Evolutionary conservation across 2,797 vertebrate species (phyloP), one percentile per base, ranked within the genome.

Genomic region (Nannoperca australis): DNA sequence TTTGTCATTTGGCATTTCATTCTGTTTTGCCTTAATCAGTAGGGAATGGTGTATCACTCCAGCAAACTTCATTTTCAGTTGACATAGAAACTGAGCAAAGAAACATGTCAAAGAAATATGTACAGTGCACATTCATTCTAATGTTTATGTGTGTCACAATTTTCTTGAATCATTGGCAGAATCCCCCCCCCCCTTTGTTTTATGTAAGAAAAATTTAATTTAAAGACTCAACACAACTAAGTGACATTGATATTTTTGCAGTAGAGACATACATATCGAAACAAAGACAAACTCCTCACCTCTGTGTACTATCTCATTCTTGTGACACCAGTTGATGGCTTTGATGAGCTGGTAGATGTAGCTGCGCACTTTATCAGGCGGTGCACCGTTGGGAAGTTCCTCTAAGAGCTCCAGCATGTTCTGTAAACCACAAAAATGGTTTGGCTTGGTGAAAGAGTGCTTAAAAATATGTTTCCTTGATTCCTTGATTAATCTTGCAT

Each of bases 271-370:
- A 12, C n/a, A 59, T 4, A 24, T 2, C 17, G 17, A 49, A 22
- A 27, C 10, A 47, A 58, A 71, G 30, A 44, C 2, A 24, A 13
- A 8, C 3, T 12, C 82, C 94, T 96, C 85, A 98, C 98, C 98
- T 96, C 98, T 95, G 86, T 99, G 98, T 59, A 99, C 98, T 44
- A 99, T 99, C 85, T 99, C 97, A 70, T 99, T 99, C 91, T 97
- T 99, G 94, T 99, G 98, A 94, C 98, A 99, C 98, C 98, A 99
- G 91, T 99, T 97, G 95, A 99, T 99, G 83, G 98, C 98, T 95
- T 98, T 99, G 91, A 99, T 99, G 88, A 99, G 95, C 90, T 99
- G 98, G 91, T 97, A 99, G 90, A 98, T 99, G 88, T 99, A 99
- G 90, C 97, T 99, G 93, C 97, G 96, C 70, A 98, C 97, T 95